Percentiles rank a stretch among this genome's conserved stretches.
Evolutionary conservation across 2,113 vertebrate species (phyloP).

Genomic region (Mystacornis crossleyi): DNA sequence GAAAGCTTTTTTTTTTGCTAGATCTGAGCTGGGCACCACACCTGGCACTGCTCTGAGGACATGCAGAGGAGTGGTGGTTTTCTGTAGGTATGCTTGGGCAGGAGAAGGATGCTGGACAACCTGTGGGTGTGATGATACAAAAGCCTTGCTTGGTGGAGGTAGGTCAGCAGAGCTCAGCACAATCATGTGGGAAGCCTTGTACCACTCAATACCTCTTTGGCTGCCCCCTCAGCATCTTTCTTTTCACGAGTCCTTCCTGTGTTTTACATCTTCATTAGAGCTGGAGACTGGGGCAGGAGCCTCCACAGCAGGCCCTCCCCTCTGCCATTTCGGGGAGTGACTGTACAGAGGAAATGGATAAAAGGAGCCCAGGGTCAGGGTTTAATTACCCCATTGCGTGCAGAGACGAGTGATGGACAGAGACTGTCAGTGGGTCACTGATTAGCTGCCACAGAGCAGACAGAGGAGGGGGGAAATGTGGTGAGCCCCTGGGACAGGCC

Average conservation of each 20-base stretch:
- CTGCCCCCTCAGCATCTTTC: background rate
- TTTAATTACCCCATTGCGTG: conserved; percentile 74
- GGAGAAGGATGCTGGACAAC: background rate
- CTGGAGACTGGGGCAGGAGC: background rate
- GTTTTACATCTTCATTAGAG: conserved; percentile 4
- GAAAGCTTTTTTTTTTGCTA: background rate
- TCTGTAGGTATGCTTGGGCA: background rate
- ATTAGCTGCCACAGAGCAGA: conserved; percentile 24
- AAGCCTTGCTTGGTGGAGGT: background rate
- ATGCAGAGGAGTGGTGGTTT: background rate
- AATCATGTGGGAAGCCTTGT: background rate
- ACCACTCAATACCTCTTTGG: background rate
- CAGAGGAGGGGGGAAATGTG: background rate
- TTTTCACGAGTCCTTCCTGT: background rate
- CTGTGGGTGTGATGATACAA: background rate
- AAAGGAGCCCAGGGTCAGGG: conserved; percentile 70
- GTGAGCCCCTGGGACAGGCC: background rate
- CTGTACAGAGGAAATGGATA: conserved; percentile 67
- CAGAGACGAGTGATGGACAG: conserved; percentile 54
- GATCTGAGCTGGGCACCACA: background rate
- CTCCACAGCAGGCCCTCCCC: background rate
- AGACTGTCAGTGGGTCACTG: conserved; percentile 54
- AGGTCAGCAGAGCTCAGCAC: background rate
- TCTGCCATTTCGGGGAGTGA: background rate
- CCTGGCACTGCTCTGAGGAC: background rate